Base-by-base conservation (phyloP, 2,888 invertebrate genomes). In the Omphaloscelis lunosa region DNA sequence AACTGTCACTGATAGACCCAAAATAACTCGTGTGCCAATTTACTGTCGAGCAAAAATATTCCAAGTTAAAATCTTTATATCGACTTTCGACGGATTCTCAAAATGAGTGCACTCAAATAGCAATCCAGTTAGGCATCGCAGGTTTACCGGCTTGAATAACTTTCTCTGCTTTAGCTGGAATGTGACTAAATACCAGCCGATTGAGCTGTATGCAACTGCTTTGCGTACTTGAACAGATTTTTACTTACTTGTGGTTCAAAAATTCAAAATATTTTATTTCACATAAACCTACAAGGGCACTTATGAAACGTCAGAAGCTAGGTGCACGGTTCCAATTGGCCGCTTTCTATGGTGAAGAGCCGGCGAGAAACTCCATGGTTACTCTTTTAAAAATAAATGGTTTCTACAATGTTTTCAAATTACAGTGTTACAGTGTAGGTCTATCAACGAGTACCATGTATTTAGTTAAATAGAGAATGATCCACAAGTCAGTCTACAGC, bases 81-180 rank as follows among this genome's bases (percentile, higher is more conserved):
- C 82, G 72, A 56, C 20, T 51, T 56, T 27, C 3, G 5, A 61
- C 20, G 85, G 83, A 12, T 20, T 34, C 83, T 85, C 73, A 62
- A n/a, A 80, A 86, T 89, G 23, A 48, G 23, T 71, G 34, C 77
- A 5, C 65, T 72, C 71, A 82, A 86, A 88, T 80, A 82, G 82
- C 84, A 79, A 82, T 77, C 80, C 82, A 83, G 86, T 85, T 83
- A 79, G 79, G 83, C 78, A 87, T 82, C 72, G 77, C 81, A 81
- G 85, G 85, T 88, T 89, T 88, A 86, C 86, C 82, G 87, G 83
- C 86, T 87, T 85, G 87, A 89, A 90, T 90, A 89, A 86, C 88
- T 80, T 72, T 62, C 69, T 79, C 81, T 71, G 81, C 81, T 77
- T 77, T 68, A 75, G 66, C 75, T 75, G 78, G 86, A 87, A 82